Percentiles rank a stretch among this genome's conserved stretches.
phyloP scores from a whole-genome alignment of 1,140 invertebrate genomes.

The Lutraria rhynchaena region DNA sequence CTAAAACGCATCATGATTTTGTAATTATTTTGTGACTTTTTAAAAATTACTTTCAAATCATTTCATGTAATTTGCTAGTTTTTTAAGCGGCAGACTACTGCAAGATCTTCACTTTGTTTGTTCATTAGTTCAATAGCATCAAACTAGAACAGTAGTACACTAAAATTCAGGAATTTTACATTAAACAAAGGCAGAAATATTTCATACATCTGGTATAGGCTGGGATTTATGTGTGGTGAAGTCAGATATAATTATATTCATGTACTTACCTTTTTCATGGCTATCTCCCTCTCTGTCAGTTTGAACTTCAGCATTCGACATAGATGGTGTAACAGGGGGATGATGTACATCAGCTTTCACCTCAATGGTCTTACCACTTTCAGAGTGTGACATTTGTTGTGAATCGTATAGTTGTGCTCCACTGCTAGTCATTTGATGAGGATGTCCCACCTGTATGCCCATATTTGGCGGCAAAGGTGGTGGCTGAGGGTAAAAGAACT shows the following conservation, averaged over 20 bases:
- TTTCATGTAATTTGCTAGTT: too few relatives aligned
- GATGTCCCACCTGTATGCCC: not conserved
- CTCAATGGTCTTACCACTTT: not conserved
- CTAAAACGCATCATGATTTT: conserved; percentile 15
- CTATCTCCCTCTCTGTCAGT: conserved; percentile 29
- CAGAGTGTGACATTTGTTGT: not conserved
- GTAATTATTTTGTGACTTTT: too few relatives aligned
- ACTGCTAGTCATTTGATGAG: conserved; percentile 9
- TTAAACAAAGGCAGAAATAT: too few relatives aligned
- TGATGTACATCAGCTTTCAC: not conserved
- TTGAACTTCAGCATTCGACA: conserved; percentile 41
- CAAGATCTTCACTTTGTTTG: too few relatives aligned
- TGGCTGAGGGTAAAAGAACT: not conserved
- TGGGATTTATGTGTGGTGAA: too few relatives aligned
- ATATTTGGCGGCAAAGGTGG: not conserved
- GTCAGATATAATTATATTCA: too few relatives aligned
- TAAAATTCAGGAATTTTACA: too few relatives aligned
- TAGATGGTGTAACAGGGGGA: conserved; percentile 17
- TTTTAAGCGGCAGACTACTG: too few relatives aligned
- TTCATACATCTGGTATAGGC: too few relatives aligned
- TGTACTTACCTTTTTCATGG: conserved; percentile 32
- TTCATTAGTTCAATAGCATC: too few relatives aligned
- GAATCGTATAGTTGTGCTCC: conserved; percentile 17
- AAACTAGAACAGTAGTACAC: too few relatives aligned
- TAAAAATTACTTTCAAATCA: too few relatives aligned